These are phyloP conservation scores for Daktulosphaira vitifoliae DNA, from an alignment of 1,140 invertebrate genomes.

Conservation along the genomic window DNA sequence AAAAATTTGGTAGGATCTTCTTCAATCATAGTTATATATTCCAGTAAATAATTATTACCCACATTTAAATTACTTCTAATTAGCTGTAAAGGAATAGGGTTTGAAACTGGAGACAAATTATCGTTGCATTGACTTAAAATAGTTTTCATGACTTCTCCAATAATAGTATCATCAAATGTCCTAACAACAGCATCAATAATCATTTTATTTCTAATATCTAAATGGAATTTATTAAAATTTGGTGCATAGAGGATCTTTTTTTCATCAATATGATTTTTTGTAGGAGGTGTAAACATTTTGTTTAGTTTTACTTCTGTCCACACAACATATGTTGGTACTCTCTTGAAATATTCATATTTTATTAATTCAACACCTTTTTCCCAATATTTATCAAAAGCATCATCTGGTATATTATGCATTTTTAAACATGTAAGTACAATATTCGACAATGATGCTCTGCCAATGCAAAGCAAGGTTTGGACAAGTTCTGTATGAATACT, in stretches of 20 bases:
- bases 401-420: constrained; percentile 6
- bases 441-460: constrained; percentile 17
- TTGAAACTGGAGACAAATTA: constrained; percentile 10
- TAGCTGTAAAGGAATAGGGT: constrained; percentile 21
- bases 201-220: constrained; percentile 25
- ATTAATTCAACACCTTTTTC: constrained; percentile 21
- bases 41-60: constrained; percentile 25
- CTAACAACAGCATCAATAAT: constrained; percentile 13
- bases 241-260: constrained; percentile 12
- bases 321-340: constrained; percentile 12
- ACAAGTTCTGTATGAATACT: not conserved
- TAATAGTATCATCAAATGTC: constrained; percentile 15
- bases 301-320: constrained; percentile 24
- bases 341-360: constrained; percentile 23
- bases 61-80: constrained; percentile 22
- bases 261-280: constrained; percentile 22
- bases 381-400: constrained; percentile 10
- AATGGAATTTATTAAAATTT: constrained; percentile 22
- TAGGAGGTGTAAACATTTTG: not conserved
- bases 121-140: constrained; percentile 20
- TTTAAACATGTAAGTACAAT: constrained; percentile 8
- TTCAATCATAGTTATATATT: constrained; percentile 30
- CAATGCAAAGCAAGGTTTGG: constrained; percentile 6
- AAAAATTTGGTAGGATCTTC: constrained; percentile 29
- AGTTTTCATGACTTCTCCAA: constrained; percentile 18